Base-by-base conservation (phyloP, 2,888 invertebrate genomes). In the Cantharis rustica region DNA sequence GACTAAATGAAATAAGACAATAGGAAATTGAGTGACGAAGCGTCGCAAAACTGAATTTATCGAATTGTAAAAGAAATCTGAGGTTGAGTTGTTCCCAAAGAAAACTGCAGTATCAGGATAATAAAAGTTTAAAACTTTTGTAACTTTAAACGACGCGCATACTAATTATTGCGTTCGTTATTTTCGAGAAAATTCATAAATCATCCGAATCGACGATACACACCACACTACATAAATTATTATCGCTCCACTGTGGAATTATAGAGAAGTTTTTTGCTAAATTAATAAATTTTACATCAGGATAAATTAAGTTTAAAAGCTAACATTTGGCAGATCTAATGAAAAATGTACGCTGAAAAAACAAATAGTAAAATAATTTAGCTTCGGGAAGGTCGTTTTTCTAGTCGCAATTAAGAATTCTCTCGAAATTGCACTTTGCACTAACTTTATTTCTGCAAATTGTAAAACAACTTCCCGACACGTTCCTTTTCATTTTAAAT, bases 1-100 rank as follows among this genome's bases (percentile, higher is more conserved):
- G 62, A 31, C 69, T 64, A 69, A 74, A 74, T 74, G 63, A 69
- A 74, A 74, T 74, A 74, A 74, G 69, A 74, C 64, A 70, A 74
- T 74, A 69, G 63, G 69, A 64, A 74, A 69, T 70, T 27, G 74
- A 69, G 64, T 74, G 63, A 69, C 31, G 64, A 74, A 70, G 74
- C 31, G 69, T 74, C 74, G 64, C 64, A 69, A 70, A 74, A 74
- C 69, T 69, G 62, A 69, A 70, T 74, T 74, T 70, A 74, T 74
- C 64, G 74, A 74, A 66, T 66, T 66, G 70, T 64, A 66, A 62
- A 63, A 64, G 64, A 70, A 74, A 73, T 69, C 69, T 73, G 73
- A 69, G 61, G 68, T 63, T 20, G 73, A 66, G 23, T 23, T 66
- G 64, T 66, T 66, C n/a, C 64, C 64, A 66, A 66, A 66, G 64